Conservation (phyloP, 2,888 invertebrate genomes). For the Monochamus alternatus region DNA sequence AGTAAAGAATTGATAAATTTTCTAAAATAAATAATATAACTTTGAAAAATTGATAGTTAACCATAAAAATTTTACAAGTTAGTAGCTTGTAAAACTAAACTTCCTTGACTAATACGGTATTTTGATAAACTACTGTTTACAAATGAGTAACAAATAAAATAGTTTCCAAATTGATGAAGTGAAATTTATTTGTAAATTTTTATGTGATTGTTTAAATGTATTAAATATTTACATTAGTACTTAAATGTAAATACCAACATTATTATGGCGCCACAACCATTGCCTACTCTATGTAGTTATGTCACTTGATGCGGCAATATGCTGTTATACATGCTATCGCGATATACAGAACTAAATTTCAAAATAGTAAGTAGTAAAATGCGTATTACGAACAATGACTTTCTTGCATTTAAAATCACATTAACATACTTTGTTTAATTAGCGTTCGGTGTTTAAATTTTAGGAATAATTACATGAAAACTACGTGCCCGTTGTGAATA, state of each 20-base stretch:
- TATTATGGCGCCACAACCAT: neutral
- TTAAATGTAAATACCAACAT: neutral
- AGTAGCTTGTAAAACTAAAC: no score
- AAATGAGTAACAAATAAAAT: no score
- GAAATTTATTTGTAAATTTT: no score
- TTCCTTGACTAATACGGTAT: no score
- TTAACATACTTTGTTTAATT: slow-evolving; percentile 27
- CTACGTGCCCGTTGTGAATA: neutral
- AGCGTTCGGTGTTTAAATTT: neutral
- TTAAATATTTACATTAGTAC: neutral
- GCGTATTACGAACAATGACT: slow-evolving; percentile 3
- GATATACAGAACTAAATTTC: neutral
- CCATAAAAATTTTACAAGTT: no score
- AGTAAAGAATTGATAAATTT: no score
- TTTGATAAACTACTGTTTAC: no score
- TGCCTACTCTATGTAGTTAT: neutral
- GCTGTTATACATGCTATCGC: neutral
- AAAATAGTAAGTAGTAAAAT: slow-evolving; percentile 14
- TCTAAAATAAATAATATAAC: no score
- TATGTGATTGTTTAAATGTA: no score
- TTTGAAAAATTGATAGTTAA: no score
- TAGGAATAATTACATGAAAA: slow-evolving; percentile 3
- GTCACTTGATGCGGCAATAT: neutral
- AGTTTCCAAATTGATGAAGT: no score
- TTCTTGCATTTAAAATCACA: slow-evolving; percentile 19